phyloP scores from a whole-genome alignment of 1,140 invertebrate species.

The Aphidius gifuensis region DNA sequence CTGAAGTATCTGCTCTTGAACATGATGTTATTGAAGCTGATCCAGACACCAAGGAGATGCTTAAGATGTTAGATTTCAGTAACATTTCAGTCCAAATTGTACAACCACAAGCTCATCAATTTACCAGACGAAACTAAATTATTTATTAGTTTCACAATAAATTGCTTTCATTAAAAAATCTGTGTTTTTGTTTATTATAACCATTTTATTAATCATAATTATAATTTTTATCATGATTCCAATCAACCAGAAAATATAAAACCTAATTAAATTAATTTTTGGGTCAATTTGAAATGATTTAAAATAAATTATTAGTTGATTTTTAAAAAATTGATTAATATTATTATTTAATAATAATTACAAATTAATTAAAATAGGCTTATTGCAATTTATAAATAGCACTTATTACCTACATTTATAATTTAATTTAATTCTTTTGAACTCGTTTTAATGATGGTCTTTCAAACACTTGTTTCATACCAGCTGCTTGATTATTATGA shows the following conservation, averaged over 20 bases:
- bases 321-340: too few species aligned
- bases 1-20: conserved; percentile 93
- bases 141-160: conserved; percentile 13
- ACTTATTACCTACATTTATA: too few species aligned
- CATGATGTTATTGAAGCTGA: conserved; percentile 95
- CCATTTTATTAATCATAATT: too few species aligned
- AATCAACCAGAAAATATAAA: too few species aligned
- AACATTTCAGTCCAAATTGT: conserved; percentile 86
- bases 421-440: conserved; percentile 42
- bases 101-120: conserved; percentile 68
- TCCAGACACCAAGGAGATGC: conserved; percentile 96
- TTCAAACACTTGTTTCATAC: conserved; percentile 93
- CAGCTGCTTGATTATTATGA: conserved; percentile 84
- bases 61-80: conserved; percentile 91
- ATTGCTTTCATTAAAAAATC: conserved; percentile 16
- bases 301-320: too few species aligned
- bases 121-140: conserved; percentile 59
- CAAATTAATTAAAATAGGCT: too few species aligned
- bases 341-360: too few species aligned
- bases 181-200: not conserved
- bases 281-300: too few species aligned
- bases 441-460: conserved; percentile 73
- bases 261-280: too few species aligned
- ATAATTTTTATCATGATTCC: too few species aligned
- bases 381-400: too few species aligned